Percentiles rank a stretch among this genome's conserved stretches.
Evolutionary conservation across 2,113 vertebrate genomes (phyloP).

Genomic region (Bostrychus sinensis): DNA sequence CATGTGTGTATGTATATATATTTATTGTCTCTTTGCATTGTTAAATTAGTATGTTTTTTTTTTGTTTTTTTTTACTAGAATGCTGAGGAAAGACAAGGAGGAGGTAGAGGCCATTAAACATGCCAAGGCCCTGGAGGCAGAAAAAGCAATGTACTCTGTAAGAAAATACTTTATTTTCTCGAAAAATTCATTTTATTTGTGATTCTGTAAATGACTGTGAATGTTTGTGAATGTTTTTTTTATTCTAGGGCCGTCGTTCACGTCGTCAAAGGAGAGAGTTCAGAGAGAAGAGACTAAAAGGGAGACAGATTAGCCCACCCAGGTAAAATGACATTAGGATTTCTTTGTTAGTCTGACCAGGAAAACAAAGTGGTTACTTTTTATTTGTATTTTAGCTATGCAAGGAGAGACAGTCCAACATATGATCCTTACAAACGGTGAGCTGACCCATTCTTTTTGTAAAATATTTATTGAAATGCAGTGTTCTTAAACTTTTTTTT

Average conservation of each 20-base stretch:
- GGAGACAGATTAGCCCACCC: constrained; percentile 94
- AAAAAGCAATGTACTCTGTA: constrained; percentile 99
- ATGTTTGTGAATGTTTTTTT: neutral
- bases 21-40: too few species aligned
- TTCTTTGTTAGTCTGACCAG: neutral
- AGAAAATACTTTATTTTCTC: constrained; percentile 51
- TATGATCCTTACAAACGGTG: constrained; percentile 96
- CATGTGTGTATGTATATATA: too few species aligned
- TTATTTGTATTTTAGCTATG: constrained; percentile 80
- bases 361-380: neutral
- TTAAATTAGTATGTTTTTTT: neutral
- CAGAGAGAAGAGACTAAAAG: constrained; percentile 93
- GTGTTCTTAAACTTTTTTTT: neutral
- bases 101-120: constrained; percentile 97
- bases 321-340: constrained; percentile 83
- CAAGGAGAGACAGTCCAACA: constrained; percentile 93
- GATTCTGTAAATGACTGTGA: neutral
- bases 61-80: constrained; percentile 74
- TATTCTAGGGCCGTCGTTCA: constrained; percentile 88
- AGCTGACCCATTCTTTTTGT: constrained; percentile 30
- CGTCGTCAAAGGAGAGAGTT: constrained; percentile 94
- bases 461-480: neutral
- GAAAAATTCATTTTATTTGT: neutral
- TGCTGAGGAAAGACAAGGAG: constrained; percentile 96
- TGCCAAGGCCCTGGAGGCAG: constrained; percentile 94